Evolutionary conservation across 2,888 invertebrate species (phyloP), one percentile per base, ranked within the genome.

Genomic region (Bedellia somnulentella): DNA sequence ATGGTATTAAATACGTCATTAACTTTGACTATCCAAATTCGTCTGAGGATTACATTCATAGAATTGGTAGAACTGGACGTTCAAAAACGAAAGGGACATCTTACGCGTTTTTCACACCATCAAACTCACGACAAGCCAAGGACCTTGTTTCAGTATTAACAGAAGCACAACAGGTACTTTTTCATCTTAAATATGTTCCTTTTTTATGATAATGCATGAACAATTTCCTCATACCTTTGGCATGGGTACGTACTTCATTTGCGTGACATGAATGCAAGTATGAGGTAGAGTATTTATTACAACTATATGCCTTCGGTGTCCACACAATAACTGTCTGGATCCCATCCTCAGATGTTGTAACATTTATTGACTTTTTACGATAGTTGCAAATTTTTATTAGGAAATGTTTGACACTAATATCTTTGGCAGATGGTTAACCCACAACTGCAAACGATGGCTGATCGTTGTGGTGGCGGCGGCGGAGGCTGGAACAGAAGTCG

Each of bases 21-120:
- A 96, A 95, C 79, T 94, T 88, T 79, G 95, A 95, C 78, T 96
- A 93, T 70, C 95, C 95, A 33, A 90, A 90, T 64, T 93, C 91
- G 35, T 92, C 93, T 32, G 95, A 96, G 64, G 94, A 95, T 70
- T 95, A 95, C 62, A 92, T 95, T 50, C 95, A 95, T 70, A 86
- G 95, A 39, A 96, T 95, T 63, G 95, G 95, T 34, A 85, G 95
- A 49, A 95, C 95, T 24, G 95, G 93, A 30, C 83, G 95, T 30
- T 87, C 88, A 24, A 85, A 89, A 57, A 82, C 87, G 44, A 90
- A 87, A 45, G 93, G 93, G 43, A 94, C 93, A 37, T 93, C 95
- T 24, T 95, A 94, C 62, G 94, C 95, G 34, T 94, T 96, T 79
- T 94, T 95, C 73, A 94, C 94, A 27, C 87, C 87, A 24, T 84